Percentiles rank a stretch among this genome's conserved stretches.
These are phyloP conservation scores for Drosophila atripex DNA, from an alignment of 2,888 invertebrate genomes.

Conservation along the genomic window DNA sequence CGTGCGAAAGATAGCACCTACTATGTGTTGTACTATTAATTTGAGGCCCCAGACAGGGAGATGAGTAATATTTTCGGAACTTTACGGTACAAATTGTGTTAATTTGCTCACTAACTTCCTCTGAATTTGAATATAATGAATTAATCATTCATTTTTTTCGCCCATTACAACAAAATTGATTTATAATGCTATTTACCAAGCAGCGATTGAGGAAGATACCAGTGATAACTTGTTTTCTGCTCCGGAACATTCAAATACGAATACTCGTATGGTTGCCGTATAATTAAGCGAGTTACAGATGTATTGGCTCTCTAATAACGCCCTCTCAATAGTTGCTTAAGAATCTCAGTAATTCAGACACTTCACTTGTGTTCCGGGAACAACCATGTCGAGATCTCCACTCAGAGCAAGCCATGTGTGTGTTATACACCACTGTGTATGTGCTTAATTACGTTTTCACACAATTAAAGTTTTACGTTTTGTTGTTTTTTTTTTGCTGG, in stretches of 20 bases:
- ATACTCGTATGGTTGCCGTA: background rate
- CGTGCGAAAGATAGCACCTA: slow-evolving; percentile 31
- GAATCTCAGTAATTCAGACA: slow-evolving; percentile 28
- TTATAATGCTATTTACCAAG: slow-evolving; percentile 28
- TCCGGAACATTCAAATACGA: background rate
- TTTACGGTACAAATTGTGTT: slow-evolving; percentile 9
- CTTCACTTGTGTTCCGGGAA: slow-evolving; percentile 2
- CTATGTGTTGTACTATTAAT: slow-evolving; percentile 14
- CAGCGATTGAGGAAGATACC: slow-evolving; percentile 9
- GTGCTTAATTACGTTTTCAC: slow-evolving; percentile 58
- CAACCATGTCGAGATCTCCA: slow-evolving; percentile 8
- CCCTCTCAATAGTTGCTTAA: slow-evolving; percentile 9
- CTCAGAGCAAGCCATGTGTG: background rate
- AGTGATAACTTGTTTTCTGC: slow-evolving; percentile 48
- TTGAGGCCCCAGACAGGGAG: slow-evolving; percentile 1
- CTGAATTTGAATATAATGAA: slow-evolving; percentile 11
- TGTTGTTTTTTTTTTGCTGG: slow-evolving; percentile 10
- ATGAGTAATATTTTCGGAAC: slow-evolving; percentile 22
- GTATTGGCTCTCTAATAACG: slow-evolving; percentile 3
- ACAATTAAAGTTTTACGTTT: slow-evolving; percentile 46
- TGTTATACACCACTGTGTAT: slow-evolving; percentile 4
- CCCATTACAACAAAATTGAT: slow-evolving; percentile 5
- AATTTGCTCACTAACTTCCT: slow-evolving; percentile 6
- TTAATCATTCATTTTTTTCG: slow-evolving; percentile 18
- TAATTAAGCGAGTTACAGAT: slow-evolving; percentile 5